A percentile compares a stretch with the other conserved stretches of the same genome.
These are phyloP conservation scores for Pavo muticus DNA, from an alignment of 2,113 vertebrate genomes.

Conservation along the genomic window DNA sequence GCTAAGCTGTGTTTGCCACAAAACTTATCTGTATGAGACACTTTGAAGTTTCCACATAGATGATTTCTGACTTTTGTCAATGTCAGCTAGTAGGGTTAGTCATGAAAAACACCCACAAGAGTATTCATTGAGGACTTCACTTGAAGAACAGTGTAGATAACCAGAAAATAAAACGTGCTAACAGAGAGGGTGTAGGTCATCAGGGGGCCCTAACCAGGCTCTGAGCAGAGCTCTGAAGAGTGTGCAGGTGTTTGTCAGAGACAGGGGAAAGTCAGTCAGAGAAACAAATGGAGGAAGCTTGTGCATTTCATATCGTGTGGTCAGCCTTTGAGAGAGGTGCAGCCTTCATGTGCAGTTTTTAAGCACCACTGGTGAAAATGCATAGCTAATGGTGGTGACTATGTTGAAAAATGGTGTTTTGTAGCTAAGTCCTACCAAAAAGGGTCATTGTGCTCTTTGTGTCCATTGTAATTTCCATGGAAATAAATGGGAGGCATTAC, in stretches of 20 bases:
- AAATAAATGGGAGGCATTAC: too few relatives aligned
- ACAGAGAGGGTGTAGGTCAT: neutral
- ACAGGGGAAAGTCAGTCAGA: neutral
- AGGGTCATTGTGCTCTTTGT: too few relatives aligned
- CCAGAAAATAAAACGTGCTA: neutral
- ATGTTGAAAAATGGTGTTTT: too few relatives aligned
- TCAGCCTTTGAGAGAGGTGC: neutral
- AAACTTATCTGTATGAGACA: neutral
- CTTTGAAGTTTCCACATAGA: neutral
- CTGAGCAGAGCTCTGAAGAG: neutral
- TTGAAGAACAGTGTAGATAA: neutral
- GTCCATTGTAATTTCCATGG: too few relatives aligned
- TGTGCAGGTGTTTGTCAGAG: neutral
- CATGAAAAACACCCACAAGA: neutral
- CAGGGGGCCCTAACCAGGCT: neutral
- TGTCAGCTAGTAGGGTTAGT: neutral
- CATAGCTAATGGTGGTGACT: too few relatives aligned
- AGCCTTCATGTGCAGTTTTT: neutral
- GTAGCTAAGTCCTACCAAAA: too few relatives aligned
- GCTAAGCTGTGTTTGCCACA: neutral
- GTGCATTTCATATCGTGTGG: accelerated
- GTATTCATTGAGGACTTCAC: neutral
- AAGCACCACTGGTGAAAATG: neutral
- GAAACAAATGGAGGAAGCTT: neutral
- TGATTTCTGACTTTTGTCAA: neutral